phyloP scores from a whole-genome alignment of 2,888 invertebrate genomes.

The Crossocerus cetratus region DNA sequence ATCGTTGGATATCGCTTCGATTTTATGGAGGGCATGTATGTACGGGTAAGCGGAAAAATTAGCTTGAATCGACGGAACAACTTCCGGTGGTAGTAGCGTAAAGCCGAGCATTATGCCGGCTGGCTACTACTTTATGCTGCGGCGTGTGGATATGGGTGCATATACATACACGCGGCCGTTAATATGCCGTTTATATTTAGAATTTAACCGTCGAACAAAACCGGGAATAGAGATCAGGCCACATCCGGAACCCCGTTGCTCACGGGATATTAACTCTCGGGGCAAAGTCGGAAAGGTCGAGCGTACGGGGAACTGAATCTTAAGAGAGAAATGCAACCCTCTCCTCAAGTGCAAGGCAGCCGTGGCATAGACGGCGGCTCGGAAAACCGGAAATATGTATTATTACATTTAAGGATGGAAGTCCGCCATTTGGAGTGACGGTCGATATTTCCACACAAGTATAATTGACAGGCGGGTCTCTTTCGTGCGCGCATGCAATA shows the following conservation, averaged over 20 bases:
- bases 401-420: too few species aligned
- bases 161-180: conserved; percentile 9
- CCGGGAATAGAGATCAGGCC: conserved; percentile 52
- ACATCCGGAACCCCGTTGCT: conserved; percentile 46
- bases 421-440: too few species aligned
- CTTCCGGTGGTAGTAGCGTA: conserved; percentile 38
- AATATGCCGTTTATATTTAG: conserved; percentile 51
- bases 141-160: conserved; percentile 2
- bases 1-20: conserved; percentile 27
- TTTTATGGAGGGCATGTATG: conserved; percentile 17
- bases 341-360: not conserved
- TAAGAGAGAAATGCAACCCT: conserved; percentile 2
- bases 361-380: too few species aligned
- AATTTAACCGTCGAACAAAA: conserved; percentile 54
- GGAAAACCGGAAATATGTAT: too few species aligned
- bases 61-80: conserved; percentile 48
- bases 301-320: not conserved
- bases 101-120: conserved; percentile 32
- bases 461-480: too few species aligned
- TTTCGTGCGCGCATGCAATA: too few species aligned
- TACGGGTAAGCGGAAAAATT: conserved; percentile 52
- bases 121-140: conserved; percentile 7
- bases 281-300: conserved; percentile 13
- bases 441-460: too few species aligned
- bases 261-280: conserved; percentile 11